Evolutionary conservation across 2,113 vertebrate genomes (phyloP).

Genomic region (Micronycteris hirsuta): DNA sequence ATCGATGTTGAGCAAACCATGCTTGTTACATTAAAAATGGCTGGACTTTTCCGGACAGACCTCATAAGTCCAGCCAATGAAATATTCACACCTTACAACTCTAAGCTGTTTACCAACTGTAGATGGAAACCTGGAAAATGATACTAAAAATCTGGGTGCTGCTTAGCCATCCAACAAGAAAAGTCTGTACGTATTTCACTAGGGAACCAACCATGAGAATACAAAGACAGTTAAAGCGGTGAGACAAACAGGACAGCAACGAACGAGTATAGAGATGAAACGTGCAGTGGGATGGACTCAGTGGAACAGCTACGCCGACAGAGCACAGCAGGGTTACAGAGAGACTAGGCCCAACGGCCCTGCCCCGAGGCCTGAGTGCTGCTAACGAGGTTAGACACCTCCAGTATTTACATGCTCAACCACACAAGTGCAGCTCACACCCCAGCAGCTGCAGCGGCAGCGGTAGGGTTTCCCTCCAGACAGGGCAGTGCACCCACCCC

Average conservation of each 20-base stretch:
- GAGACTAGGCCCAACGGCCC: not conserved
- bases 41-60: too few species aligned
- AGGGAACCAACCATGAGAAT: not conserved
- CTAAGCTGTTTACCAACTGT: not conserved
- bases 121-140: not conserved
- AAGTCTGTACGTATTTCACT: accelerated
- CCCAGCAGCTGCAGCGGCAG: accelerated
- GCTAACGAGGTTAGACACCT: too few species aligned
- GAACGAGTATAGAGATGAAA: too few species aligned
- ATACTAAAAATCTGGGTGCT: not conserved
- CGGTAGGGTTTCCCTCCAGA: not conserved
- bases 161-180: too few species aligned
- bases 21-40: too few species aligned
- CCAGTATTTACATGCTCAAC: not conserved
- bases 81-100: too few species aligned
- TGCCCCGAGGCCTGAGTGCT: not conserved
- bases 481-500: not conserved
- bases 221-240: not conserved
- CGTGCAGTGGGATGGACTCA: not conserved
- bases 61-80: not conserved
- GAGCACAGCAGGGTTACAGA: not conserved
- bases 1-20: too few species aligned
- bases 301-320: too few species aligned
- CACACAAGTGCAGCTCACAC: not conserved
- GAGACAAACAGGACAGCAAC: not conserved